Evolutionary conservation across 2,797 vertebrate species (phyloP).

Genomic region (Ispidina picta): DNA sequence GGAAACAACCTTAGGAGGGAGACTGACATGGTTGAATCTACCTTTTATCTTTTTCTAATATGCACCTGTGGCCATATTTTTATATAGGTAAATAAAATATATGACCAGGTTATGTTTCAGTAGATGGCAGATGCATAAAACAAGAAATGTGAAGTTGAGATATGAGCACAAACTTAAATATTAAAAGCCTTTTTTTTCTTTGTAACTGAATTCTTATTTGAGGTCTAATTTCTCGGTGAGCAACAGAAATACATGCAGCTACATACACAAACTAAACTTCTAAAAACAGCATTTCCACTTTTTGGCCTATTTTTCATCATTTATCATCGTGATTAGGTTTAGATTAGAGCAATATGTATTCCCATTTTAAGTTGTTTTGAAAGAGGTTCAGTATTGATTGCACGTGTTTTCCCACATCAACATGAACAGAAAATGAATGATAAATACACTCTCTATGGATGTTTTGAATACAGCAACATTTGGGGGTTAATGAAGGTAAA

Average conservation of each 20-base stretch:
- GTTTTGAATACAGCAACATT: slow-evolving; percentile 48
- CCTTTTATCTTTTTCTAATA: background rate
- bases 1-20: background rate
- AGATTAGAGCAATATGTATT: slow-evolving; percentile 60
- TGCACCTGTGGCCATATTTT: background rate
- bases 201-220: background rate
- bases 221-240: background rate
- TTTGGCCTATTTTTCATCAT: slow-evolving; percentile 52
- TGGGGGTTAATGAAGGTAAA: slow-evolving; percentile 68
- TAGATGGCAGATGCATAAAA: background rate
- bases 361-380: slow-evolving; percentile 58
- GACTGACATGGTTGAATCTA: background rate
- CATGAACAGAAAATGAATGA: slow-evolving; percentile 60
- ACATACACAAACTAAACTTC: background rate
- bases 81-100: background rate
- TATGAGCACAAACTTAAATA: background rate
- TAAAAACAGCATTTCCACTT: slow-evolving; percentile 19
- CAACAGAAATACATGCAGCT: background rate
- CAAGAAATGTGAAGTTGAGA: background rate
- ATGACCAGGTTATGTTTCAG: background rate
- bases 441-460: slow-evolving; percentile 49
- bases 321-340: slow-evolving; percentile 58
- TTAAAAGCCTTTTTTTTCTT: background rate
- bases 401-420: slow-evolving; percentile 67
- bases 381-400: slow-evolving; percentile 58